These are phyloP conservation scores for Lottia gigantea DNA, from an alignment of 2,888 invertebrate genomes.

Conservation along the genomic window DNA sequence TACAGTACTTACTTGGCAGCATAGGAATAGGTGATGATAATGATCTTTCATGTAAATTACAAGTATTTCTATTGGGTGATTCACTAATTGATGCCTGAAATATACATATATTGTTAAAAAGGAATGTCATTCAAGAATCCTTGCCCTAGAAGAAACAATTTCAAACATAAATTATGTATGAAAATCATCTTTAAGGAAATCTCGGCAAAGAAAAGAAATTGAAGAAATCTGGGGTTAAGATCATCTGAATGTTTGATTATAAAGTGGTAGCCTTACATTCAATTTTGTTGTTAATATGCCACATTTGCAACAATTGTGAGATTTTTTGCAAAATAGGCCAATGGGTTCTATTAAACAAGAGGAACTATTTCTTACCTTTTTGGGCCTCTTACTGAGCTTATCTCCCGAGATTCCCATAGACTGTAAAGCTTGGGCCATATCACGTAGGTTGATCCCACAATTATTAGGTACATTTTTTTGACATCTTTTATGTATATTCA, in stretches of 20 bases:
- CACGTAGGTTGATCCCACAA: constrained; percentile 97
- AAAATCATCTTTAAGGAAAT: too few relatives aligned
- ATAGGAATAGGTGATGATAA: constrained; percentile 62
- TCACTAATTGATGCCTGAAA: constrained; percentile 65
- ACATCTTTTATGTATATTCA: constrained; percentile 99
- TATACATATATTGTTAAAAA: neutral
- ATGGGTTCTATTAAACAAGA: too few relatives aligned
- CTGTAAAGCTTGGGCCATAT: constrained; percentile 92
- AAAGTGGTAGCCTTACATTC: too few relatives aligned
- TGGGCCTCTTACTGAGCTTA: constrained; percentile 47
- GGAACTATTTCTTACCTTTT: constrained; percentile 44
- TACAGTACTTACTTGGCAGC: constrained; percentile 41
- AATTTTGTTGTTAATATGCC: too few relatives aligned
- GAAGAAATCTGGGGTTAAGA: too few relatives aligned
- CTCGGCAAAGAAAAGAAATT: too few relatives aligned
- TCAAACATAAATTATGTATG: too few relatives aligned
- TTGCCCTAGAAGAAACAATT: too few relatives aligned
- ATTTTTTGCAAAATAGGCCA: neutral
- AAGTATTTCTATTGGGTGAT: constrained; percentile 53
- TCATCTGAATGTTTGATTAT: too few relatives aligned
- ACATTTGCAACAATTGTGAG: neutral
- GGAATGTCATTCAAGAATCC: too few relatives aligned
- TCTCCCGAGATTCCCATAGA: constrained; percentile 82
- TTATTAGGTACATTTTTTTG: constrained; percentile 99
- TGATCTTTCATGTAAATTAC: constrained; percentile 47